Evolutionary conservation across 2,113 vertebrate species (phyloP).

Genomic region (Lethenteron reissneri): DNA sequence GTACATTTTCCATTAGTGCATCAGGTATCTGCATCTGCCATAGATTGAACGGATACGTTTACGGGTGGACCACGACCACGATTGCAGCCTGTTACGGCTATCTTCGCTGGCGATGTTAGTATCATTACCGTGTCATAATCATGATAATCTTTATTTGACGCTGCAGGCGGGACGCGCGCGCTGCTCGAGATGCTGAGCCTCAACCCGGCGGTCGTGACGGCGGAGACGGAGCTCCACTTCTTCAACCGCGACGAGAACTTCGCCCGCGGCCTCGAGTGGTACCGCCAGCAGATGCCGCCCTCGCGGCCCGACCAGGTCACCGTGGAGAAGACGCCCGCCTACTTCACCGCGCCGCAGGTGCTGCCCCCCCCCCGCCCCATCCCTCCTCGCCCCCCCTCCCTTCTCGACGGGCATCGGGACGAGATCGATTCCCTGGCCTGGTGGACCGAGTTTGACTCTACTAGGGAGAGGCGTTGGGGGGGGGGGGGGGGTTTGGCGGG

Average conservation of each 20-base stretch:
- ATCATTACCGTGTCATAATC: too few relatives aligned
- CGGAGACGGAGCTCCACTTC: conserved; percentile 84
- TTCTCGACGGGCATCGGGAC: not conserved
- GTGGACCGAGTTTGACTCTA: too few relatives aligned
- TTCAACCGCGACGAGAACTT: conserved; percentile 91
- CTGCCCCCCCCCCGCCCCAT: not conserved
- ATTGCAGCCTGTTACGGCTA: too few relatives aligned
- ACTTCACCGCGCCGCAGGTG: conserved; percentile 68
- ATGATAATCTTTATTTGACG: too few relatives aligned
- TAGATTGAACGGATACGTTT: too few relatives aligned
- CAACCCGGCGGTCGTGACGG: conserved; percentile 50
- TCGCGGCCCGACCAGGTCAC: conserved; percentile 52
- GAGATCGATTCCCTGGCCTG: too few relatives aligned
- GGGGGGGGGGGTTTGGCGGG: too few relatives aligned
- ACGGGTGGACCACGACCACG: too few relatives aligned
- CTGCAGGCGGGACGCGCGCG: conserved; percentile 42
- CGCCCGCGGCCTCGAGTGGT: conserved; percentile 58
- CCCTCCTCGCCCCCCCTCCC: not conserved
- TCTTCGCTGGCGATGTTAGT: too few relatives aligned
- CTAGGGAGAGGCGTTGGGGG: too few relatives aligned
- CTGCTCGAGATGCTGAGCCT: conserved; percentile 87
- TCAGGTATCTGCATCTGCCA: too few relatives aligned
- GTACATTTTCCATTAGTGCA: too few relatives aligned
- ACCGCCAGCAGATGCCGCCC: conserved; percentile 70
- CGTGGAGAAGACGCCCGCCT: conserved; percentile 87